Evolutionary conservation across 2,113 vertebrate species (phyloP).

Genomic region (Hypanus sabinus): DNA sequence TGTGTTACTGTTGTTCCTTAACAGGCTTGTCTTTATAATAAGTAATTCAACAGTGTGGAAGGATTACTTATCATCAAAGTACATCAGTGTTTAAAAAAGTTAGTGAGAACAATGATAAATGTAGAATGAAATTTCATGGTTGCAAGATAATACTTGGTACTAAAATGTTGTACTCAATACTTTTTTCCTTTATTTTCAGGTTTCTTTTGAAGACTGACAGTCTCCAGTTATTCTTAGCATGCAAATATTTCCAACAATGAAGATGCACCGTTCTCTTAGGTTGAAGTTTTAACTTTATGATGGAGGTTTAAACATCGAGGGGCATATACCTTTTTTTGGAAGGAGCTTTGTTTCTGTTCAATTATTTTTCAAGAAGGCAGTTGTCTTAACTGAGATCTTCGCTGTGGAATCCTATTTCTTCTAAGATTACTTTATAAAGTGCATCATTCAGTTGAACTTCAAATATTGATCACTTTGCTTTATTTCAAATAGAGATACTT

Average conservation of each 20-base stretch:
- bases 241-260: neutral
- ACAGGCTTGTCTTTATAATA: neutral
- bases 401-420: too few species aligned
- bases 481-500: neutral
- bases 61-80: neutral
- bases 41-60: neutral
- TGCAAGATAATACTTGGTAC: neutral
- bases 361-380: neutral
- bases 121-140: neutral
- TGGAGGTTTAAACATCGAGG: neutral
- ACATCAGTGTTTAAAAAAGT: neutral
- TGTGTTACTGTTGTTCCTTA: neutral
- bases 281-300: constrained; percentile 3
- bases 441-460: neutral
- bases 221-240: neutral
- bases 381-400: neutral
- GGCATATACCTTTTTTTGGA: constrained; percentile 30
- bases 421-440: neutral
- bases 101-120: neutral
- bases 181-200: neutral
- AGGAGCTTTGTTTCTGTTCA: constrained; percentile 31
- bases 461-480: neutral
- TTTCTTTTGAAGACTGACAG: neutral
- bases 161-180: neutral
- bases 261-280: neutral